phyloP scores from a whole-genome alignment of 1,140 invertebrate genomes.

The Dendrolimus kikuchii region DNA sequence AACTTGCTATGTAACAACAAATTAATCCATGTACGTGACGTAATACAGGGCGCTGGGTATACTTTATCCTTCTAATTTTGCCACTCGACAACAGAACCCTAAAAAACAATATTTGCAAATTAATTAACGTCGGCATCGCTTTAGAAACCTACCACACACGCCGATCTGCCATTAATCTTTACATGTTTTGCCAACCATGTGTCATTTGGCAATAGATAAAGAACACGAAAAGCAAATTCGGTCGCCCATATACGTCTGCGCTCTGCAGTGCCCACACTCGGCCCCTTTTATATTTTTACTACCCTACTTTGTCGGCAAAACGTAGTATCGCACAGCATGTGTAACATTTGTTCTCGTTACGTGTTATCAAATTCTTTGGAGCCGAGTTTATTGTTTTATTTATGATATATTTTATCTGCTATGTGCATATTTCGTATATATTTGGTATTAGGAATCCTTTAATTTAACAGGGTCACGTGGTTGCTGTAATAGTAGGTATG shows the following conservation, averaged over 20 bases:
- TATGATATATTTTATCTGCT: background rate
- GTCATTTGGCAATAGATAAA: slow-evolving; percentile 43
- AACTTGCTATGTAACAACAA: no score
- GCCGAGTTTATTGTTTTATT: slow-evolving; percentile 8
- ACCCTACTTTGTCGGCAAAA: slow-evolving; percentile 35
- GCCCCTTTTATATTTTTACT: slow-evolving; percentile 47
- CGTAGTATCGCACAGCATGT: slow-evolving; percentile 31
- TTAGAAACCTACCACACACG: slow-evolving; percentile 27
- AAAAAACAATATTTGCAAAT: no score
- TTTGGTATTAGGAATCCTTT: no score
- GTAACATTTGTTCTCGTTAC: slow-evolving; percentile 26
- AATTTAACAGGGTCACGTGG: no score
- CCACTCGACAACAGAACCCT: no score
- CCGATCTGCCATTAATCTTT: slow-evolving; percentile 48
- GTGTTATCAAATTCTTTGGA: slow-evolving; percentile 14
- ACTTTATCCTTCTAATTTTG: no score
- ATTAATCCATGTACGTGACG: no score
- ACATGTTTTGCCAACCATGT: slow-evolving; percentile 53
- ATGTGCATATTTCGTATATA: no score
- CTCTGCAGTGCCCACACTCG: background rate
- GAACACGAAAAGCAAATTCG: slow-evolving; percentile 45
- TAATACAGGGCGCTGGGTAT: no score
- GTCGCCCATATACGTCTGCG: slow-evolving; percentile 9
- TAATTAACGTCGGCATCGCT: no score
- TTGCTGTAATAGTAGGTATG: no score